Evolutionary conservation across 2,113 vertebrate genomes (phyloP).

Genomic region (Lophotis ruficrista): DNA sequence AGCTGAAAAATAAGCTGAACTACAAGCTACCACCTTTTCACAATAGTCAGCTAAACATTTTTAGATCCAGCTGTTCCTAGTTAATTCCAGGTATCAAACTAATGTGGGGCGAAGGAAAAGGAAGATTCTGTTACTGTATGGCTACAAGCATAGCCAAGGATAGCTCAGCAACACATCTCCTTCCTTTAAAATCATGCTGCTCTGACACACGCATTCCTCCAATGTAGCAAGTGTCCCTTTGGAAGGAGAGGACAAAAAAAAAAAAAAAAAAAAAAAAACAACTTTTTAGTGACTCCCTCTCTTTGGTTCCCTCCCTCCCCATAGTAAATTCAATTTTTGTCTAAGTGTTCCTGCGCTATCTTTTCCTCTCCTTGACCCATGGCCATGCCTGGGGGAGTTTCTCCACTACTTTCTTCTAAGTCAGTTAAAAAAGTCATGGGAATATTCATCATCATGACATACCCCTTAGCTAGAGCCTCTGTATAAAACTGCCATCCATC

Average conservation of each 20-base stretch:
- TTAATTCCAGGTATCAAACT: not conserved
- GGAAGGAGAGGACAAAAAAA: not conserved
- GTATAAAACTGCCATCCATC: not conserved
- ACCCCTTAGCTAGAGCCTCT: not conserved
- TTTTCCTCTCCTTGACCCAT: not conserved
- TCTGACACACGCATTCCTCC: not conserved
- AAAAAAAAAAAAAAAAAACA: not conserved
- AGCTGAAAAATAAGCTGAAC: not conserved
- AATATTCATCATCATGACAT: conserved; percentile 44
- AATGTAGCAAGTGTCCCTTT: not conserved
- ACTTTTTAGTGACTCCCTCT: no score
- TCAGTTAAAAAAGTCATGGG: not conserved
- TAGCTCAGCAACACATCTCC: not conserved
- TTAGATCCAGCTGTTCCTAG: not conserved
- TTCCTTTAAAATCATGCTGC: not conserved
- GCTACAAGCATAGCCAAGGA: not conserved
- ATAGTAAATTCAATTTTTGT: not conserved
- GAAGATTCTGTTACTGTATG: not conserved
- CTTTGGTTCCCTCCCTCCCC: not conserved
- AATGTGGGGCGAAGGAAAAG: not conserved
- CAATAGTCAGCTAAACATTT: not conserved
- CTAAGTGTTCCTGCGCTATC: not conserved
- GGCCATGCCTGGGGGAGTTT: not conserved
- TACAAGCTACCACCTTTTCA: no score
- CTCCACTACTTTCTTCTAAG: not conserved